Evolutionary conservation across 2,113 vertebrate species (phyloP), one percentile per base, ranked within the genome.

Genomic region (Eclectus roratus): DNA sequence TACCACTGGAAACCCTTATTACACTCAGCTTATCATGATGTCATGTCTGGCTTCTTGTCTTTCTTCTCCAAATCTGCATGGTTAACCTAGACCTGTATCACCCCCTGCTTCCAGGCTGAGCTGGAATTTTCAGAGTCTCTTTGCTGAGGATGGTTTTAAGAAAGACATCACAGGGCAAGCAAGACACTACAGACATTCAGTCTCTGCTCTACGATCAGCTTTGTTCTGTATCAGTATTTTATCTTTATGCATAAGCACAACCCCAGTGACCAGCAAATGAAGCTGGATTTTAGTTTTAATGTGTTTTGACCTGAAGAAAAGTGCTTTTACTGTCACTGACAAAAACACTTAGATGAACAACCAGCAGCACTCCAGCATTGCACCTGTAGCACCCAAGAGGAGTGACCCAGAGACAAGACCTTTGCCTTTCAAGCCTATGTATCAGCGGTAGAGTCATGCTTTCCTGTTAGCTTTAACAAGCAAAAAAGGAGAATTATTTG

Each of bases 1-100:
- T 94, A 83, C 37, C 60, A 55, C 47, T 66, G 74, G 39, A 97
- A 95, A 52, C 44, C 18, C 64, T 85, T 76, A 91, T 91, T 92
- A 74, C 47, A 78, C 82, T 83, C 85, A 93, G 73, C 70, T 74
- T 91, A 65, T 97, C 90, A 77, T 95, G 82, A 95, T 89, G 88
- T 95, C 89, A 95, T 77, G 60, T 93, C 92, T 93, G 63, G 72
- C 82, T 95, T 92, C 79, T 78, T 73, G 47, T 72, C 91, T 72
- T 56, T 64, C 81, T 93, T 83, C 55, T 93, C 44, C 60, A 68
- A 60, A 35, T 27, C 74, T 88, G 35, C 21, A 47, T 60, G 39
- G 64, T 85, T 96, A 87, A 93, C 58, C 70, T 52, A 52, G 28
- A 78, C 31, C 44, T 21, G 18, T 37, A 78, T 44, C 55, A 20